These are phyloP conservation scores for Pollenia angustigena DNA, from an alignment of 2,888 invertebrate species.

Conservation along the genomic window DNA sequence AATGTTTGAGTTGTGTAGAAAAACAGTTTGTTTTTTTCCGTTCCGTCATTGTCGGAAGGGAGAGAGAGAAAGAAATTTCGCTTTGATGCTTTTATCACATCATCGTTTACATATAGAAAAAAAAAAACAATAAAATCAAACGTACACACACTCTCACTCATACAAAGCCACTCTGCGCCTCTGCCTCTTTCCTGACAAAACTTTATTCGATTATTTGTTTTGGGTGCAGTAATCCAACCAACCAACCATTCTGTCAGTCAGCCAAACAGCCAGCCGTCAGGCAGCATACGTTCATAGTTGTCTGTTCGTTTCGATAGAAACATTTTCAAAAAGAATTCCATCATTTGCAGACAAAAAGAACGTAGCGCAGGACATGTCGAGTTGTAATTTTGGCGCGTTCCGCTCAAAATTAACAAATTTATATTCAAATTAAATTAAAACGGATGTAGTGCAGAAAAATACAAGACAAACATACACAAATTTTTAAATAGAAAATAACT, in stretches of 20 bases:
- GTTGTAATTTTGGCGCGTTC: constrained; percentile 68
- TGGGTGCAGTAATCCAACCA: constrained; percentile 63
- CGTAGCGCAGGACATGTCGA: constrained; percentile 58
- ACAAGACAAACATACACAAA: constrained; percentile 14
- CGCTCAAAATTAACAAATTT: constrained; percentile 42
- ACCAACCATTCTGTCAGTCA: constrained; percentile 35
- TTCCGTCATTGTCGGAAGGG: constrained; percentile 58
- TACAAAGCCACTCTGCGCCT: not conserved
- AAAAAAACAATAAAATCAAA: not conserved
- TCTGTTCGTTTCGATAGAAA: constrained; percentile 76
- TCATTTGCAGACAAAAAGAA: constrained; percentile 81
- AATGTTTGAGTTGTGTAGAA: constrained; percentile 85
- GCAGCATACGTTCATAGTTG: constrained; percentile 55
- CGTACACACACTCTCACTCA: constrained; percentile 28
- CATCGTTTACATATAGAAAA: constrained; percentile 23
- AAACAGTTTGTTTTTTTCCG: constrained; percentile 72
- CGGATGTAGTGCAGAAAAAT: constrained; percentile 34
- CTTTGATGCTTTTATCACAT: constrained; percentile 69
- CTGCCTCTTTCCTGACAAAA: constrained; percentile 41
- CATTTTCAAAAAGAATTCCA: constrained; percentile 84
- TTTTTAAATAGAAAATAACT: not conserved
- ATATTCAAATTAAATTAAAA: constrained; percentile 31
- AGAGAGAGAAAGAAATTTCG: constrained; percentile 83
- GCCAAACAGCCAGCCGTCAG: constrained; percentile 34
- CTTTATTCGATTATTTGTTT: constrained; percentile 50